Evolutionary conservation across 2,113 vertebrate species (phyloP).

Genomic region (Eptatretus burgeri): DNA sequence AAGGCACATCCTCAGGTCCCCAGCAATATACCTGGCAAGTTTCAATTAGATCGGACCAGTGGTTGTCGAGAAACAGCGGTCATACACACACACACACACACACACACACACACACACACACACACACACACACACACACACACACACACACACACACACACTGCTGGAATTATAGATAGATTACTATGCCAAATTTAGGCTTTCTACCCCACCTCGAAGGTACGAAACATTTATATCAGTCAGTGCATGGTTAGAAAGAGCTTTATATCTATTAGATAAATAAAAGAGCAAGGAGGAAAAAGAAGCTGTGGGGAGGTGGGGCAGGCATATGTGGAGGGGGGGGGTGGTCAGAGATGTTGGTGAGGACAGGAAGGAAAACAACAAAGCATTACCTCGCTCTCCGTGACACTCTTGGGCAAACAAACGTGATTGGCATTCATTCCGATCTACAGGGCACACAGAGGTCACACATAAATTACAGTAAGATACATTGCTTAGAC

Average conservation of each 20-base stretch:
- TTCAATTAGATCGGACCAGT: too few species aligned
- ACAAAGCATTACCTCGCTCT: conserved; percentile 36
- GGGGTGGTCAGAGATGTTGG: background rate
- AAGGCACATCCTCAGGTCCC: too few species aligned
- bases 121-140: too few species aligned
- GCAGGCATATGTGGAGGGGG: background rate
- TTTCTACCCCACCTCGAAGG: background rate
- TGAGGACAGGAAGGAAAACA: background rate
- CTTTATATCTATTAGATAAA: background rate
- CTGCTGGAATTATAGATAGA: too few species aligned
- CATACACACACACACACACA: too few species aligned
- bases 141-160: too few species aligned
- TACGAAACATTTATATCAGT: background rate
- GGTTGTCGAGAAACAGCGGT: too few species aligned
- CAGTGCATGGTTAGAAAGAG: background rate
- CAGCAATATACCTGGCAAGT: too few species aligned
- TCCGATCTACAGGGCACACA: conserved; percentile 37
- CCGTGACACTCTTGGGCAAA: conserved; percentile 48
- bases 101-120: too few species aligned
- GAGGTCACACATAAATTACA: background rate
- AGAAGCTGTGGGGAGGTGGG: too few species aligned
- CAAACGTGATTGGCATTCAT: conserved; percentile 57
- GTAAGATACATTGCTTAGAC: background rate
- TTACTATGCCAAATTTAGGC: too few species aligned
- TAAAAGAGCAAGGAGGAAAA: background rate